Conservation (phyloP, 2,888 invertebrate species). For the Melangyna quadrimaculata region DNA sequence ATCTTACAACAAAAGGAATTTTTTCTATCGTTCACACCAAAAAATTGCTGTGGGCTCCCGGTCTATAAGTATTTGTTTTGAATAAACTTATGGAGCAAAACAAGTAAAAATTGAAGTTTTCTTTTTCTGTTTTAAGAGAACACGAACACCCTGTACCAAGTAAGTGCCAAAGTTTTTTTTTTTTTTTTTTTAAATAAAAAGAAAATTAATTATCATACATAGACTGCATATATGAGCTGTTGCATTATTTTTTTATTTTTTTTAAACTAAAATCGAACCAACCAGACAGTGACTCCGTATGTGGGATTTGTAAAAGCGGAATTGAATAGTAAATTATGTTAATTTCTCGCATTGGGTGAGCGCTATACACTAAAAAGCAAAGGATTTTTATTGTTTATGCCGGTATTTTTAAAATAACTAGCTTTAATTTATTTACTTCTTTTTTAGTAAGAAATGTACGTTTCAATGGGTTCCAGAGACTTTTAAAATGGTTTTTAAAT, state of each 20-base stretch:
- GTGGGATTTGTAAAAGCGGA: slow-evolving; percentile 50
- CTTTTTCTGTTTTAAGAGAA: neutral
- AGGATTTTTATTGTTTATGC: neutral
- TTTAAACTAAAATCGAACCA: neutral
- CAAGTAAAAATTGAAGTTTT: too few relatives aligned
- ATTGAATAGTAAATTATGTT: slow-evolving; percentile 64
- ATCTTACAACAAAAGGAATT: too few relatives aligned
- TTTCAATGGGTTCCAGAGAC: too few relatives aligned
- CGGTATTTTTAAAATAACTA: neutral
- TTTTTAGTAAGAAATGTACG: too few relatives aligned
- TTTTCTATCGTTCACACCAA: too few relatives aligned
- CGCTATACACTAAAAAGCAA: neutral
- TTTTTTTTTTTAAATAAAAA: neutral
- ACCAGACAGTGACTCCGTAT: neutral
- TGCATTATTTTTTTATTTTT: slow-evolving; percentile 17
- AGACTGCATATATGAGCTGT: neutral
- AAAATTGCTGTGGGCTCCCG: too few relatives aligned
- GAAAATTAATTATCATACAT: slow-evolving; percentile 25
- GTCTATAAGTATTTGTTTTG: too few relatives aligned
- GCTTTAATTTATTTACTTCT: too few relatives aligned
- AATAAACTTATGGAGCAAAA: too few relatives aligned
- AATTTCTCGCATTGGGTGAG: slow-evolving; percentile 24
- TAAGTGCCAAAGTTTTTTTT: neutral
- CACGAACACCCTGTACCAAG: neutral
- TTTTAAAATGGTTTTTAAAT: too few relatives aligned